Evolutionary conservation across 2,888 invertebrate genomes (phyloP).

Genomic region (Hirudinaria manillensis): DNA sequence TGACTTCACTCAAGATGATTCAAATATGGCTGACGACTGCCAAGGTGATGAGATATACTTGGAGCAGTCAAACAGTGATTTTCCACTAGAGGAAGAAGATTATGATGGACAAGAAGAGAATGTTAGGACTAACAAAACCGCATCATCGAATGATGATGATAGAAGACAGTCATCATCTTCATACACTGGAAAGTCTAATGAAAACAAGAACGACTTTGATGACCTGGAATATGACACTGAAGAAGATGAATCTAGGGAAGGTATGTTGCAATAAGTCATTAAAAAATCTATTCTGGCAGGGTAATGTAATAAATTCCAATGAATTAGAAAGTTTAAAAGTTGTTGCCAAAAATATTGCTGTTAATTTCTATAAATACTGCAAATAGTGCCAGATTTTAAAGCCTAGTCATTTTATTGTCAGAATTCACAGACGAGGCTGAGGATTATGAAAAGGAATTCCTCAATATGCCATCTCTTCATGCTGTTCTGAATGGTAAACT

Average conservation of each 20-base stretch:
- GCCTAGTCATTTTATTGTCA: too few species aligned
- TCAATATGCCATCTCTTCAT: conserved; percentile 31
- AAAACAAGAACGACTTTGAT: conserved; percentile 26
- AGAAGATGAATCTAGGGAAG: conserved; percentile 21
- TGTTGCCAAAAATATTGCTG: too few species aligned
- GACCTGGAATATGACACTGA: conserved; percentile 29
- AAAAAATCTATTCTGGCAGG: too few species aligned
- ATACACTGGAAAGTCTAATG: not conserved
- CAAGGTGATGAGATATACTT: conserved; percentile 3
- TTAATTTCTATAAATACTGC: too few species aligned
- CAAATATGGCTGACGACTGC: not conserved
- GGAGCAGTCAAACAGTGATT: not conserved
- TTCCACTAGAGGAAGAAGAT: not conserved
- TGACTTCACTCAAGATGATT: not conserved
- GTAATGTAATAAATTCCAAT: too few species aligned
- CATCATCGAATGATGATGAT: not conserved
- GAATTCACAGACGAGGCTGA: conserved; percentile 27
- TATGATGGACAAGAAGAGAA: conserved; percentile 11
- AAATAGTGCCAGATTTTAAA: too few species aligned
- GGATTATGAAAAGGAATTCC: conserved; percentile 26
- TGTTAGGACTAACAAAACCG: not conserved
- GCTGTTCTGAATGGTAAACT: conserved; percentile 25
- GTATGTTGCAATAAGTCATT: not conserved
- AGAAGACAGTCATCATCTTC: not conserved
- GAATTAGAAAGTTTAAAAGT: too few species aligned